Percentiles rank a stretch among this genome's conserved stretches.
Conservation (phyloP, 1,140 invertebrate genomes). For the Drosophila varians region DNA sequence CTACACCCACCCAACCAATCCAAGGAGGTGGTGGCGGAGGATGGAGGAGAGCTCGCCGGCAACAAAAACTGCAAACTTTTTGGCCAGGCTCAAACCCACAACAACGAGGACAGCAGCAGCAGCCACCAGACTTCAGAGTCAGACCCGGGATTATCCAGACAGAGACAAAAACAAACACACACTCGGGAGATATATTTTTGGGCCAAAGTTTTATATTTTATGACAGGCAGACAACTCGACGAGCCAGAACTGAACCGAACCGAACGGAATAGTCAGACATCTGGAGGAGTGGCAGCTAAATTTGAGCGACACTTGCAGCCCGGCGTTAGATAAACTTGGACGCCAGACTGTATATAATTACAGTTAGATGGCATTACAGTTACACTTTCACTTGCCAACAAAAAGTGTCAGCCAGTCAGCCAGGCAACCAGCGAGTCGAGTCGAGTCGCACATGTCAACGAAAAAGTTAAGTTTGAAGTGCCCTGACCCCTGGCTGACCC, state of each 20-base stretch:
- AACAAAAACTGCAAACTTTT: conserved; percentile 77
- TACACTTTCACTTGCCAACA: conserved; percentile 72
- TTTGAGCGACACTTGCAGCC: conserved; percentile 78
- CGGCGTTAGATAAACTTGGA: conserved; percentile 63
- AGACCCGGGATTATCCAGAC: conserved; percentile 16
- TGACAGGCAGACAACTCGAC: conserved; percentile 56
- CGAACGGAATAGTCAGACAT: conserved; percentile 14
- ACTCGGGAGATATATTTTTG: conserved; percentile 41
- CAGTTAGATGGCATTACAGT: conserved; percentile 69
- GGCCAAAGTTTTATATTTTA: conserved; percentile 76
- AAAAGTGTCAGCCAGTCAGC: conserved; percentile 15
- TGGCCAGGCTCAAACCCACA: conserved; percentile 30
- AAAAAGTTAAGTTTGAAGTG: conserved; percentile 61
- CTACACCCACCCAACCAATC: conserved; percentile 67
- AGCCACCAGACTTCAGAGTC: conserved; percentile 15
- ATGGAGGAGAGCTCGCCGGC: conserved; percentile 16
- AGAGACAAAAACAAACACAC: conserved; percentile 13
- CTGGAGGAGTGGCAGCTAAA: conserved; percentile 53
- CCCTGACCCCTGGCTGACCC: conserved; percentile 50
- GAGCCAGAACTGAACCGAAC: conserved; percentile 28
- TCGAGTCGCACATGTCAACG: conserved; percentile 39
- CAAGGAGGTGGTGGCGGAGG: conserved; percentile 24
- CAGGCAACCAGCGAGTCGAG: too few species aligned
- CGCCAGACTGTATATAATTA: conserved; percentile 77
- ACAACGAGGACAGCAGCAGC: conserved; percentile 28